These are phyloP conservation scores for Drosophila pegasa DNA, from an alignment of 2,888 invertebrate species.

Conservation along the genomic window DNA sequence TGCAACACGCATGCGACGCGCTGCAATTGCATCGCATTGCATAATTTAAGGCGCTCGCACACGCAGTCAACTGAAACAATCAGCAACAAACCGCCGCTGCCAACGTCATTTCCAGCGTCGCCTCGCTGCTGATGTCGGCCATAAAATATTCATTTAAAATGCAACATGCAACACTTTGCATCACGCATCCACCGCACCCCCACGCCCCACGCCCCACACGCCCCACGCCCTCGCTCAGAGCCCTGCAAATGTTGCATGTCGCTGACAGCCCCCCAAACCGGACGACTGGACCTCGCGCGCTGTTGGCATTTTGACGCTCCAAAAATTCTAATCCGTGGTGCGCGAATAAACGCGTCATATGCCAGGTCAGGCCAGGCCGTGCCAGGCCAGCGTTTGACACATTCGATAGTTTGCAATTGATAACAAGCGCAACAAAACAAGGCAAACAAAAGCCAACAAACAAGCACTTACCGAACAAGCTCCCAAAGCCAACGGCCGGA, in stretches of 20 bases:
- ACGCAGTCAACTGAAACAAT: slow-evolving; percentile 63
- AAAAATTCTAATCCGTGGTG: slow-evolving; percentile 59
- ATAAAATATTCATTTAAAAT: slow-evolving; percentile 79
- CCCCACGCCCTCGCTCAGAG: slow-evolving; percentile 30
- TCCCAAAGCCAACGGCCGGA: slow-evolving; percentile 26
- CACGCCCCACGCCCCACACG: slow-evolving; percentile 58
- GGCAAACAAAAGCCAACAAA: slow-evolving; percentile 57
- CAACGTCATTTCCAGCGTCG: slow-evolving; percentile 39
- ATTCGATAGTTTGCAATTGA: slow-evolving; percentile 39
- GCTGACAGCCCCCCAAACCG: slow-evolving; percentile 65
- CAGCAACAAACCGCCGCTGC: slow-evolving; percentile 37
- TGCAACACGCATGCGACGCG: slow-evolving; percentile 70
- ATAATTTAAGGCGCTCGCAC: slow-evolving; percentile 73
- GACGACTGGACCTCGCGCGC: slow-evolving; percentile 37
- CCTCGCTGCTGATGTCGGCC: slow-evolving; percentile 53
- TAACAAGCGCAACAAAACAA: slow-evolving; percentile 58
- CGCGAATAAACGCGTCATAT: slow-evolving; percentile 23
- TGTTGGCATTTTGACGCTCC: slow-evolving; percentile 23
- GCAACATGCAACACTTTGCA: slow-evolving; percentile 78
- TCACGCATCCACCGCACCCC: slow-evolving; percentile 56
- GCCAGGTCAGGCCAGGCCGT: too few species aligned
- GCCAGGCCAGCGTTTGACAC: slow-evolving; percentile 31
- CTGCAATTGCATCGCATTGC: slow-evolving; percentile 66
- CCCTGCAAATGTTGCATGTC: slow-evolving; percentile 56
- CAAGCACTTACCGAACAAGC: slow-evolving; percentile 63